Percentiles rank a stretch among this genome's conserved stretches.
phyloP scores from a whole-genome alignment of 2,113 vertebrate genomes.

The Grammatotria lemairii region DNA sequence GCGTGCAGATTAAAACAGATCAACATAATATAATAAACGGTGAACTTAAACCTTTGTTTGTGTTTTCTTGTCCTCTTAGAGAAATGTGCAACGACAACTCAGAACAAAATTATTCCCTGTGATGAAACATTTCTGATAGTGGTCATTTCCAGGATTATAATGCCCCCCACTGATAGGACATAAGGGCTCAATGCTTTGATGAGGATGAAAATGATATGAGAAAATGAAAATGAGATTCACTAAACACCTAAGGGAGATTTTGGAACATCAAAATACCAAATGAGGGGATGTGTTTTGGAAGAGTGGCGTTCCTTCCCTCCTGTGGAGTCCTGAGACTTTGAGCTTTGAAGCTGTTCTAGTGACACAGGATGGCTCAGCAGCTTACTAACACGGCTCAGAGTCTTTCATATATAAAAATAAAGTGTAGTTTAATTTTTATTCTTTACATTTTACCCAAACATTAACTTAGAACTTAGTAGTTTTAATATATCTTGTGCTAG shows the following conservation, averaged over 20 bases:
- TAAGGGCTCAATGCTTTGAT: not conserved
- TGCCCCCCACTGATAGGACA: not conserved
- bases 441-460: not conserved
- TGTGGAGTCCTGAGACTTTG: not conserved
- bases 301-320: not conserved
- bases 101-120: not conserved
- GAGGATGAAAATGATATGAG: not conserved
- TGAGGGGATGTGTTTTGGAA: not conserved
- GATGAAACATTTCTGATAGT: not conserved
- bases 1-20: not conserved
- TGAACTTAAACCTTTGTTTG: not conserved
- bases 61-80: not conserved
- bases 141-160: not conserved
- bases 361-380: not conserved
- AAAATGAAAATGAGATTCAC: not conserved
- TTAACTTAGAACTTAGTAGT: not conserved
- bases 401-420: not conserved
- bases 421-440: not conserved
- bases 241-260: not conserved
- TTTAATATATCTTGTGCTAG: not conserved
- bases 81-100: not conserved
- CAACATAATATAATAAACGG: not conserved
- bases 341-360: not conserved
- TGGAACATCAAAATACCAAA: not conserved
- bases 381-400: fast-evolving